These are phyloP conservation scores for Dermolepida albohirtum DNA, from an alignment of 2,888 invertebrate species.

Conservation along the genomic window DNA sequence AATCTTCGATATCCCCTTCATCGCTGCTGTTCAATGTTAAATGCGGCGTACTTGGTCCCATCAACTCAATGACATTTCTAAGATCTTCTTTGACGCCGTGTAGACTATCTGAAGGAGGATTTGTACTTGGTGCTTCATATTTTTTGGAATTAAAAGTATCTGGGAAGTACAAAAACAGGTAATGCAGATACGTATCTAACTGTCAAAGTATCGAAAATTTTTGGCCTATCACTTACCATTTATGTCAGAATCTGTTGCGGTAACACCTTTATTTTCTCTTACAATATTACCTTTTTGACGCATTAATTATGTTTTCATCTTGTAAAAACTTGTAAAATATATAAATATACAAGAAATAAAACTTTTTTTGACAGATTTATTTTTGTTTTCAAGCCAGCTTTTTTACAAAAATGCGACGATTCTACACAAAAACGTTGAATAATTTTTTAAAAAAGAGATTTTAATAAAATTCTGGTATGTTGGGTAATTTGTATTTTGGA, in stretches of 20 bases:
- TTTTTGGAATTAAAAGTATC: not conserved
- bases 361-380: constrained; percentile 42
- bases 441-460: not conserved
- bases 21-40: constrained; percentile 41
- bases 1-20: constrained; percentile 51
- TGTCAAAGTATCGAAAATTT: not conserved
- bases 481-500: too few relatives aligned
- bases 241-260: constrained; percentile 38
- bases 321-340: constrained; percentile 23
- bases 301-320: constrained; percentile 18
- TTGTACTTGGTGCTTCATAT: not conserved
- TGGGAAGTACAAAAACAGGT: not conserved
- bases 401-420: constrained; percentile 32
- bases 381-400: constrained; percentile 46
- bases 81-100: constrained; percentile 49
- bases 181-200: not conserved
- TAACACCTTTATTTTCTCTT: constrained; percentile 41
- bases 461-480: constrained; percentile 3
- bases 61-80: constrained; percentile 52
- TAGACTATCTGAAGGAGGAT: constrained; percentile 32
- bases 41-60: constrained; percentile 51
- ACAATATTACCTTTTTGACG: not conserved
- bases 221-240: constrained; percentile 27
- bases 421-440: constrained; percentile 7
- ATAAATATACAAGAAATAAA: constrained; percentile 8